phyloP scores from a whole-genome alignment of 2,797 vertebrate genomes.

The Octomys mimax region DNA sequence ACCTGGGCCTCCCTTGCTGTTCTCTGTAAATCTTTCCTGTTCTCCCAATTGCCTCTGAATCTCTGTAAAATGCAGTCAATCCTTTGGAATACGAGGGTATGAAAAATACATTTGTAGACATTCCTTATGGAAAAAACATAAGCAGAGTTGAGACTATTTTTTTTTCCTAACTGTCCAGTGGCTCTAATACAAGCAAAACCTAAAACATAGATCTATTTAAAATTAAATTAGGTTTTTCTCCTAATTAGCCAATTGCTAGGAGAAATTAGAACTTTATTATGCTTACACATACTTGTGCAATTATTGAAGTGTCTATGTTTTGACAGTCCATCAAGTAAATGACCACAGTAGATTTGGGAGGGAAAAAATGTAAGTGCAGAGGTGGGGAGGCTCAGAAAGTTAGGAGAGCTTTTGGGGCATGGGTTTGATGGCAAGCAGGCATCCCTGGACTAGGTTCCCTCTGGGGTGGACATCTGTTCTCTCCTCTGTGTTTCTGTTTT shows the following conservation, averaged over 20 bases:
- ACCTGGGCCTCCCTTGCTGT: background rate
- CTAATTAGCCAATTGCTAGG: slow-evolving; percentile 8
- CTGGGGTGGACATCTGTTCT: background rate
- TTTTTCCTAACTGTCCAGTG: background rate
- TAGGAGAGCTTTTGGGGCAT: background rate
- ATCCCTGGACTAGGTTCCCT: background rate
- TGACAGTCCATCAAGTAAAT: background rate
- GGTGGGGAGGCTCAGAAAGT: background rate
- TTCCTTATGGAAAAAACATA: background rate
- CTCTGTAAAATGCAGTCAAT: background rate
- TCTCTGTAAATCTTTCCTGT: background rate
- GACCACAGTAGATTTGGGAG: background rate
- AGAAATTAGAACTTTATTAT: background rate
- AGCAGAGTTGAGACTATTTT: background rate
- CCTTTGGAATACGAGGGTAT: background rate
- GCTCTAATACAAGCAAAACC: background rate
- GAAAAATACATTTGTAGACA: slow-evolving; percentile 5
- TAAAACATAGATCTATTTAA: background rate
- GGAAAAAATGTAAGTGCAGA: background rate
- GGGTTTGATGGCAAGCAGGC: background rate
- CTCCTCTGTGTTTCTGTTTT: background rate
- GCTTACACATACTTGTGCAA: background rate
- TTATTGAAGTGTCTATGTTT: background rate
- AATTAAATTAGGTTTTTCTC: slow-evolving; percentile 38
- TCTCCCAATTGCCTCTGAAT: background rate